Conservation (phyloP, 64 coral and sea anemone species). For the Pocillopora verrucosa region DNA sequence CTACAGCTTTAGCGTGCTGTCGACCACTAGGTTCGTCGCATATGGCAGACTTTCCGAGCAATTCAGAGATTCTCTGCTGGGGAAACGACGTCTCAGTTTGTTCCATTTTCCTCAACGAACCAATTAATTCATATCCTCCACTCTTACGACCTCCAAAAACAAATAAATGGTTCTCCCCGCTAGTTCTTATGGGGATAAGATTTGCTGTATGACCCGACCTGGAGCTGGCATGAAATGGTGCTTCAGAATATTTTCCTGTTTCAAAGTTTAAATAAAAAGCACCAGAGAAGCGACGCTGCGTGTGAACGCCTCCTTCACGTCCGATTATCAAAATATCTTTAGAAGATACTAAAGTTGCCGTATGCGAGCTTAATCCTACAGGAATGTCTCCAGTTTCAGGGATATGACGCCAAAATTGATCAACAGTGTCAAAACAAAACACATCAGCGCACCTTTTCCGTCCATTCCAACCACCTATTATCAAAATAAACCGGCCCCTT, state of each 20-base stretch:
- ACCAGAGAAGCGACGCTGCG: slow-evolving; percentile 86
- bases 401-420: slow-evolving; percentile 63
- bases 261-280: slow-evolving; percentile 87
- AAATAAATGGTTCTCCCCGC: slow-evolving; percentile 72
- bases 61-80: slow-evolving; percentile 46
- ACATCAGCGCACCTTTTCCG: slow-evolving; percentile 87
- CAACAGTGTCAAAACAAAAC: slow-evolving; percentile 77
- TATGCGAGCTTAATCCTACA: slow-evolving; percentile 93
- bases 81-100: slow-evolving; percentile 10
- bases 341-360: slow-evolving; percentile 60
- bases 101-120: slow-evolving; percentile 57
- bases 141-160: slow-evolving; percentile 91
- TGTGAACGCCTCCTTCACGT: slow-evolving; percentile 90
- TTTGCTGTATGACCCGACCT: slow-evolving; percentile 89
- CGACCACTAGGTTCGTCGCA: slow-evolving; percentile 81
- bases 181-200: slow-evolving; percentile 62
- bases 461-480: slow-evolving; percentile 95
- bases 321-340: slow-evolving; percentile 89
- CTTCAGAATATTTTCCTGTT: slow-evolving; percentile 80
- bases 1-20: slow-evolving; percentile 60
- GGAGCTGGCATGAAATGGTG: slow-evolving; percentile 71
- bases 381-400: slow-evolving; percentile 78
- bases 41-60: slow-evolving; percentile 55
- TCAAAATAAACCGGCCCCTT: slow-evolving; percentile 74
- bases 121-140: slow-evolving; percentile 77